Evolutionary conservation across 1,140 invertebrate species (phyloP).

Genomic region (Conus betulinus): DNA sequence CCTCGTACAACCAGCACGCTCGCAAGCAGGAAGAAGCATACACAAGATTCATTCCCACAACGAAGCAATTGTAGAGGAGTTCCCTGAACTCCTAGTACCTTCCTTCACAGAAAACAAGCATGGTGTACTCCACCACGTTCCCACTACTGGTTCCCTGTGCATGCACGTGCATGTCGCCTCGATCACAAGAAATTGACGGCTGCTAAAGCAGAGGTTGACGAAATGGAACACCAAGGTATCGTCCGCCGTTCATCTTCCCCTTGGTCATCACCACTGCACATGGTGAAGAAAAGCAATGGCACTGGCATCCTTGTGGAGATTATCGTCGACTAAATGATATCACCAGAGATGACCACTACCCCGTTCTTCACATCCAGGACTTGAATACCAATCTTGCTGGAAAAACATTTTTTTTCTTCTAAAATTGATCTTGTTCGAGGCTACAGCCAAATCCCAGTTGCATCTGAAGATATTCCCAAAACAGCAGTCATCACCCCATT

Average conservation of each 20-base stretch:
- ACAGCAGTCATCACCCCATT: slow-evolving; percentile 25
- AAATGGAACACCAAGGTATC: background rate
- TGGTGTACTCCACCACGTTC: slow-evolving; percentile 6
- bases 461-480: slow-evolving; percentile 3
- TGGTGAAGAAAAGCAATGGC: background rate
- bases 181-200: background rate
- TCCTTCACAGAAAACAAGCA: slow-evolving; percentile 11
- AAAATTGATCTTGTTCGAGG: slow-evolving; percentile 21
- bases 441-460: background rate
- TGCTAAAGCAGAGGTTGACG: background rate
- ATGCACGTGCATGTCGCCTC: background rate
- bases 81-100: background rate
- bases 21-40: background rate
- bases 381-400: background rate
- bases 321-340: background rate
- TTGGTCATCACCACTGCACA: slow-evolving; percentile 8
- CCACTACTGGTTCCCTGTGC: slow-evolving; percentile 3
- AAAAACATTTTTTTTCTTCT: background rate
- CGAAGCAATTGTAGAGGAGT: background rate
- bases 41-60: slow-evolving; percentile 1
- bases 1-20: background rate
- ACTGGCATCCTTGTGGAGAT: background rate
- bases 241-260: background rate
- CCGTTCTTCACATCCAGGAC: background rate
- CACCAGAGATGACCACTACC: background rate